Base-by-base conservation (phyloP, 2,797 vertebrate genomes). In the Gymnothorax javanicus region DNA sequence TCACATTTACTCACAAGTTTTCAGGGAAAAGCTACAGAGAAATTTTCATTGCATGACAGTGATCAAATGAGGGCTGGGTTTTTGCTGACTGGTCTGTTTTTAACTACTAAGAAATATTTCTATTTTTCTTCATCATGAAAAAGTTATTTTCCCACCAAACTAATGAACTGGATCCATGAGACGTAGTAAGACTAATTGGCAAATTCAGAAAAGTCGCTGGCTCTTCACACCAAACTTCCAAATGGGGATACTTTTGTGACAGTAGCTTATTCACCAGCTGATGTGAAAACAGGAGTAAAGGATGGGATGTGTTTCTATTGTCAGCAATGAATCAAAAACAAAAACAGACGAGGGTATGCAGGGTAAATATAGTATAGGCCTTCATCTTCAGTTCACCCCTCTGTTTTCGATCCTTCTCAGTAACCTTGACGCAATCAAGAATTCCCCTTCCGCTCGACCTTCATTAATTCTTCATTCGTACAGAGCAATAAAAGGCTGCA, bases 401-500 rank as follows among this genome's bases (percentile, higher is more conserved):
- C 57, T n/a, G 27, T 20, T 11, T 75, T 6, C 33, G 13, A 86
- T 27, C 62, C 23, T n/a, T 15, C 4, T 7, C 50, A 23, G 50
- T 57, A 83, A 62, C 56, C 79, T 52, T n/a, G 62, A 85, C 33
- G 85, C 87, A 84, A 84, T 87, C 82, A 87, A 83, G 25, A 82
- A 83, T 75, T 84, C 89, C 86, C 83, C 87, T 50, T 88, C 43
- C 33, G 13, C 43, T 50, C 84, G 87, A 84, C 89, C 89, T 91
- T 89, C 85, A 87, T 89, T 87, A 89, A 89, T 90, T 90, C 89
- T 75, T 87, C 54, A 27, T 15, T 77, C 64, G 85, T 85, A 60
- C 82, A 67, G 83, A 85, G 84, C 89, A 89, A 87, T 87, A 86
- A 75, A 82, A 83, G 87, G 20, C 73, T 62, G 71, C 84, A 88